These are phyloP conservation scores for Rachycentron canadum DNA, from an alignment of 2,797 vertebrate species.

Conservation along the genomic window DNA sequence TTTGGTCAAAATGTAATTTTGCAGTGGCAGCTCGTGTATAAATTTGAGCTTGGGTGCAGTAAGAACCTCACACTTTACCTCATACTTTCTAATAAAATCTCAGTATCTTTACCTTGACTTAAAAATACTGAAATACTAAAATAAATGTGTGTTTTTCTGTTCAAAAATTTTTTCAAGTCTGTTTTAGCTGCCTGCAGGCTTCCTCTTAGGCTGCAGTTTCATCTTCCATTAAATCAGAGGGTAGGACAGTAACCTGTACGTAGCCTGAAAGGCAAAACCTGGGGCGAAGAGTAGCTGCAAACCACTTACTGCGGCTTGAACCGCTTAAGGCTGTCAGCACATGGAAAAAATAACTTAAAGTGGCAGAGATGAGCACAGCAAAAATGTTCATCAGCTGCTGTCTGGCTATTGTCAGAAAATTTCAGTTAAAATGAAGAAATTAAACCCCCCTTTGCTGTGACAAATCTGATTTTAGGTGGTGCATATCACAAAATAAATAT, in stretches of 20 bases:
- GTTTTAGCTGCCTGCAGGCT: constrained; percentile 2
- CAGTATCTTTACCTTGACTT: not conserved
- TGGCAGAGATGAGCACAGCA: constrained; percentile 11
- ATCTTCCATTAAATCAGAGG: constrained; percentile 11
- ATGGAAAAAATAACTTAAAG: constrained; percentile 3
- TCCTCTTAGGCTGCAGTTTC: constrained; percentile 4
- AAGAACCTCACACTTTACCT: not conserved
- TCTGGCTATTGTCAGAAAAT: not conserved
- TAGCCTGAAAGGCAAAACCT: constrained; percentile 33
- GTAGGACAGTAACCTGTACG: not conserved
- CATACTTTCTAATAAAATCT: not conserved
- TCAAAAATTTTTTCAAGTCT: not conserved
- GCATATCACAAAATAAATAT: constrained; percentile 2
- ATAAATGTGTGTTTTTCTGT: not conserved
- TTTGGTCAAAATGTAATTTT: constrained; percentile 1
- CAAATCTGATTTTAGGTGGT: constrained; percentile 1
- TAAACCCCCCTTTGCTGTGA: not conserved
- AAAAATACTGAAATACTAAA: not conserved
- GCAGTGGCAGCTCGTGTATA: not conserved
- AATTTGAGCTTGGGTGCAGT: not conserved
- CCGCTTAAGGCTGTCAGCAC: constrained; percentile 6
- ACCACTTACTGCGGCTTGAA: not conserved
- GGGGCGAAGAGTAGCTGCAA: constrained; percentile 3
- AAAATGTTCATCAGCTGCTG: not conserved
- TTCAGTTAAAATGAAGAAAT: not conserved